A percentile compares a stretch with the other conserved stretches of the same genome.
phyloP scores from a whole-genome alignment of 2,113 vertebrate species.

The Tauraco erythrolophus region DNA sequence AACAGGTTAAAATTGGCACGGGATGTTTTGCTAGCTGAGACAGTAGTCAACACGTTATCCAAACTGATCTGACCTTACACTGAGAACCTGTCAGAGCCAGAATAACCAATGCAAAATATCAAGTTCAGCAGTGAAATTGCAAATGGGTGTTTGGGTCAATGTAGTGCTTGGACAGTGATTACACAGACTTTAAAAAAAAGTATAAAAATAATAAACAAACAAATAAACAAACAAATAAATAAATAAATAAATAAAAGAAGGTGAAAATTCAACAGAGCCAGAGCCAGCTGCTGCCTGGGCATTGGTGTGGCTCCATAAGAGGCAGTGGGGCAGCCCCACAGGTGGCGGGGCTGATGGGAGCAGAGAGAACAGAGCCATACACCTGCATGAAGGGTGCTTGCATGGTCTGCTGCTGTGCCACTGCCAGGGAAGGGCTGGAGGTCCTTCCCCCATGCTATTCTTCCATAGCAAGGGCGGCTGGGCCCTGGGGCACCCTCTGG shows the following conservation, averaged over 20 bases:
- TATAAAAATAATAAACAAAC: no score
- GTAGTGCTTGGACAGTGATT: neutral
- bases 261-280: neutral
- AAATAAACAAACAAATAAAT: no score
- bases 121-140: neutral
- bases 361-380: neutral
- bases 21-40: neutral
- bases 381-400: neutral
- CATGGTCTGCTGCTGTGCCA: neutral
- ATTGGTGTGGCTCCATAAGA: no score
- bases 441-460: neutral
- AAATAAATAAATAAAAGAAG: no score
- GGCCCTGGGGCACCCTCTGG: rapidly evolving
- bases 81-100: neutral
- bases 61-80: neutral
- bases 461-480: neutral
- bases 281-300: neutral
- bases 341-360: neutral
- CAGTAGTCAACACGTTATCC: neutral
- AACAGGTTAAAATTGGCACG: neutral
- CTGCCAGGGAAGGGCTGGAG: neutral
- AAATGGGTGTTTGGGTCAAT: neutral
- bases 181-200: no score
- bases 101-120: neutral
- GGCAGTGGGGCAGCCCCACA: neutral